Evolutionary conservation across 2,113 vertebrate species (phyloP), one percentile per base, ranked within the genome.

Genomic region (Cryptotis parvus): DNA sequence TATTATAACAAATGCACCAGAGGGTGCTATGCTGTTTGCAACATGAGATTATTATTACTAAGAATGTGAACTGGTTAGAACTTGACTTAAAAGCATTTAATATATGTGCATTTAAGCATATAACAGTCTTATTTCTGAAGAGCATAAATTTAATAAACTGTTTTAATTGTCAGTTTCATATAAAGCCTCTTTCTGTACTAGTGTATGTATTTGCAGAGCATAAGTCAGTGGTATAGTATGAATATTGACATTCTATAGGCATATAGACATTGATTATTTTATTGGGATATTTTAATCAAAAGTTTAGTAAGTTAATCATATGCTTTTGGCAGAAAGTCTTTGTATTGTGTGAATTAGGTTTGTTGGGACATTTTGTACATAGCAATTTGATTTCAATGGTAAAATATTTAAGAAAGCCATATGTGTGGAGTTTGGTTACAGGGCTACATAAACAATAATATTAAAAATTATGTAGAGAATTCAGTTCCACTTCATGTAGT

Each of bases 11-110:
- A 83, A 94, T 97, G 96, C 97, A 98, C 96, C 97, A 98, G 98
- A 97, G 97, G 97, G 97, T 97, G 97, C 97, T 98, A 5, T 98
- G 95, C 92, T 97, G 92, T 97, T 97, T 97, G 83, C 89, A 97
- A 89, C 95, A 94, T 26, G 90, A 95, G 92, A 95, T 93, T 92
- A 84, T 87, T 65, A 76, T 92, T 85, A 90, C 68, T 76, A 91
- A 92, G 72, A 89, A 84, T 91, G 63, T 94, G 92, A 94, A 89
- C 66, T 93, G 68, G 94, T 94, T 83, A 88, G 79, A 92, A 92
- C 49, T 89, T 94, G 84, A 85, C 82, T 92, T 96, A 94, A 96
- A 94, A 95, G 89, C 79, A 16, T 4, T 85, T 90, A 86, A 92
- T 95, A 85, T 72, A 29, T 92, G 37, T 81, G 33, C 33, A 89